phyloP scores from a whole-genome alignment of 2,797 vertebrate genomes.

The Lagorchestes hirsutus region DNA sequence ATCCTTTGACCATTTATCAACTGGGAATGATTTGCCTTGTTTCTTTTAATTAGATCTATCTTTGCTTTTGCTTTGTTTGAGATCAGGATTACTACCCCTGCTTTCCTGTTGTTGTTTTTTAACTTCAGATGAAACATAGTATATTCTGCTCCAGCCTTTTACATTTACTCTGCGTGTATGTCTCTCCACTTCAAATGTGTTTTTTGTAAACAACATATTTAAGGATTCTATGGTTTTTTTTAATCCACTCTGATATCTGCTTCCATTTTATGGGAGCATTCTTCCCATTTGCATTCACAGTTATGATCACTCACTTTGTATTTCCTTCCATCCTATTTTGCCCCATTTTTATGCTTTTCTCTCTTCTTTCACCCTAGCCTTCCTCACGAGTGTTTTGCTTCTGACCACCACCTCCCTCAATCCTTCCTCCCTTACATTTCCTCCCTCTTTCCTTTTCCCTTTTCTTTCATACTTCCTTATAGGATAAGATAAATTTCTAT shows the following conservation, averaged over 20 bases:
- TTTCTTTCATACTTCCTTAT: not conserved
- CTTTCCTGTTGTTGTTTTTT: no score
- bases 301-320: not conserved
- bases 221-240: not conserved
- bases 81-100: no score
- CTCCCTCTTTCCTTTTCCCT: not conserved
- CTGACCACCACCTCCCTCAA: not conserved
- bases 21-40: no score
- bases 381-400: not conserved
- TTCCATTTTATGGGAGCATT: not conserved
- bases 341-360: no score
- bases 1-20: no score
- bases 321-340: not conserved
- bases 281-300: not conserved
- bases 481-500: not conserved
- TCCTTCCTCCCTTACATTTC: not conserved
- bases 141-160: not conserved
- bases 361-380: not conserved
- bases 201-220: not conserved
- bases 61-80: no score
- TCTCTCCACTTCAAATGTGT: not conserved
- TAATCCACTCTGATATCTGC: not conserved
- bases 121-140: no score
- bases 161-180: not conserved
- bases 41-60: no score